Base-by-base conservation (phyloP, 2,113 vertebrate species). In the Gymnocephalus cernua region DNA sequence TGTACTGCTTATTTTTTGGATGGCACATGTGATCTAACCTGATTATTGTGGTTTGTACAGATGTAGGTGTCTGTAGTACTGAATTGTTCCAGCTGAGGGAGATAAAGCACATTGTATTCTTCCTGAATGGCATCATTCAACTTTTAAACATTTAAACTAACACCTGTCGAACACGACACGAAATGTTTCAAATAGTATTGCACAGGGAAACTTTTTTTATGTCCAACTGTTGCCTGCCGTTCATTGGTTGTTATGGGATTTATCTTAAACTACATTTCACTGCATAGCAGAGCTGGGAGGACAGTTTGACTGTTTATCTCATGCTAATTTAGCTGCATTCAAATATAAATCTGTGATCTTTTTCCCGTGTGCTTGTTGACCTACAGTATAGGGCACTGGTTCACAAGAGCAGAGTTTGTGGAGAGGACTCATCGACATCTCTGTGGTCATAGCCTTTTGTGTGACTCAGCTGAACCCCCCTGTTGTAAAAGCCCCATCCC, bases 401-500 rank as follows among this genome's bases (percentile, higher is more conserved):
- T 73, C 27, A 29, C 23, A 65, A 48, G 48, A 72, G 29, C 16
- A 44, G 18, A 3, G 1, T 70, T 23, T 48, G 51, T 47, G 44
- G n/a, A 47, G 50, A 65, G 41, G 57, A 74, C 45, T 54, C 63
- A 19, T 65, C 54, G 6, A 51, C 62, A 73, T 65, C 78, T 73
- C 63, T 74, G 58, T 47, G 59, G 50, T 48, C 62, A 2, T 51
- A 80, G 53, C 59, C 64, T 79, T 91, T 85, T 89, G 75, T 86
- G 74, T 63, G 74, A 77, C 70, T 85, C 62, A 88, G 81, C 83
- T 79, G 32, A 72, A 80, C 62, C 88, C 79, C 84, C 88, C 71
- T 47, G 45, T 53, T 67, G 69, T 74, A 86, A 91, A 90, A 92
- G 68, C 66, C 70, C 86, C 83, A 80, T 67, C 62, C 64, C 69